Base-by-base conservation (phyloP, 2,888 invertebrate species). In the Druceiella hillmani region DNA sequence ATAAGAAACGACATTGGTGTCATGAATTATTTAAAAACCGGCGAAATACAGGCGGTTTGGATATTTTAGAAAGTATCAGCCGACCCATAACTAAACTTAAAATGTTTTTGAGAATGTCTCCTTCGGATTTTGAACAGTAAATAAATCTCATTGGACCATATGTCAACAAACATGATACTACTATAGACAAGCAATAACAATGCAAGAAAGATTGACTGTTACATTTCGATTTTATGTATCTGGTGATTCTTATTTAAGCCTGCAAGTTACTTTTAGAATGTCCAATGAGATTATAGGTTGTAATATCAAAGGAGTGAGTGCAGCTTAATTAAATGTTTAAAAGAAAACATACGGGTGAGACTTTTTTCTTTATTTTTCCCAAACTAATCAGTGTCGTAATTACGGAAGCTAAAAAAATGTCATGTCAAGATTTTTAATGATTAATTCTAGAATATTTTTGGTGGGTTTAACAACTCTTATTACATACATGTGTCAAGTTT, bases 1-100 rank as follows among this genome's bases (percentile, higher is more conserved):
- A n/a, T n/a, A n/a, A n/a, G n/a, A n/a, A n/a, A n/a, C n/a, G n/a
- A n/a, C n/a, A n/a, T n/a, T n/a, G n/a, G n/a, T n/a, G n/a, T n/a
- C n/a, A n/a, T n/a, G n/a, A n/a, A n/a, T n/a, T n/a, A n/a, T n/a
- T n/a, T n/a, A n/a, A n/a, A n/a, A n/a, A n/a, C n/a, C n/a, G n/a
- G n/a, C n/a, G n/a, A n/a, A n/a, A n/a, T n/a, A n/a, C n/a, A 54
- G 53, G 55, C 56, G 50, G 47, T 49, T 46, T 41, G 25, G 25
- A 25, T 25, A 25, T 25, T 25, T 25, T 25, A 25, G 25, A 25
- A 25, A 25, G 25, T 11, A 43, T 25, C 25, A 25, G 12, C 25
- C 25, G 25, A 25, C 25, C 25, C 25, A 25, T 25, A 25, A 25
- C 4, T 25, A 25, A n/a, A 25, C 25, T 25, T 25, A 25, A 25